Evolutionary conservation across 1,140 invertebrate species (phyloP), one percentile per base, ranked within the genome.

Genomic region (Drosophila murphyi): DNA sequence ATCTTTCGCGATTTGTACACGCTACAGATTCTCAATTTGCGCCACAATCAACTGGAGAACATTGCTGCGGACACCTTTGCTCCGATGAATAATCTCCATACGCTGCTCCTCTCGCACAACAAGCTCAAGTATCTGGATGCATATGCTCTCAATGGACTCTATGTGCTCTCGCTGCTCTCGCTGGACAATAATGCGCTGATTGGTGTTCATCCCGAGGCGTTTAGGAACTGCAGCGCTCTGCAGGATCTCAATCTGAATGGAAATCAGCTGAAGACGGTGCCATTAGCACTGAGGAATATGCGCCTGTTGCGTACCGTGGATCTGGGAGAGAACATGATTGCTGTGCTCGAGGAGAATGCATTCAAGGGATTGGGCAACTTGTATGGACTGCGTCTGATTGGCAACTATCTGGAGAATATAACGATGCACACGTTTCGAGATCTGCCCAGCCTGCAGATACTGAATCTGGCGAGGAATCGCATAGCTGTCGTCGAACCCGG

Each of bases 401-500:
- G 97, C 70, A 98, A 98, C 93, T 96, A 96, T 82, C 93, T 98
- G 69, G 96, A 96, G 90, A 97, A 97, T 87, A 95, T 98, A 51
- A 96, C 95, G 34, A 96, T 96, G 89, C 94, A 95, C 34, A 95
- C 96, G 8, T 97, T 98, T 89, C 93, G 95, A n/a, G 95, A 96
- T 76, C 92, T 98, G 68, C 96, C 97, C 10, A 95, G 95, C 3
- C 93, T 98, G 45, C 96, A 97, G 92, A 97, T 98, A 78, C 93
- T 98, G 51, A 98, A 98, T 94, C 94, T 98, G 72, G 97, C 97
- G 7, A 95, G 96, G 69, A 98, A 98, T 94, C 95, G 95, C 90
- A 95, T 98, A 29, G 94, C 95, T 50, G 94, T 94, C 65, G 95
- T 98, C 29, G 97, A 98, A 79, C 95, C 95, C 34, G 96, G 96